A percentile compares a stretch with the other conserved stretches of the same genome.
phyloP scores from a whole-genome alignment of 2,113 vertebrate species.

The Orientallactaga bullata region DNA sequence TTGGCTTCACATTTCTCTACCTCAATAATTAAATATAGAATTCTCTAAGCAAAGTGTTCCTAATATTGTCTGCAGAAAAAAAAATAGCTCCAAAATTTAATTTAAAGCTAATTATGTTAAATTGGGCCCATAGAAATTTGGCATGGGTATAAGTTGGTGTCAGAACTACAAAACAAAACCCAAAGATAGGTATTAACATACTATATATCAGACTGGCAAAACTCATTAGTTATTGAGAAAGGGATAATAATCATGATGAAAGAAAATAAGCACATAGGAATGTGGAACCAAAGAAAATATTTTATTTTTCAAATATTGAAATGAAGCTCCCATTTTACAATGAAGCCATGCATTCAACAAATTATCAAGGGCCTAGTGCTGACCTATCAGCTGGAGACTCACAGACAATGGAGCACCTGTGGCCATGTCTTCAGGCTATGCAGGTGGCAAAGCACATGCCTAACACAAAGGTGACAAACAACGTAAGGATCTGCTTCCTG shows the following conservation, averaged over 20 bases:
- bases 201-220: slow-evolving; percentile 9
- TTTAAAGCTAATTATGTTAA: slow-evolving; percentile 71
- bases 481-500: not conserved
- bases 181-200: not conserved
- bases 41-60: slow-evolving; percentile 38
- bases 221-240: slow-evolving; percentile 42
- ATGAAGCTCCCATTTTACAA: not conserved
- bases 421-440: not conserved
- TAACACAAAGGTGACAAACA: not conserved
- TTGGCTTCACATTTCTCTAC: slow-evolving; percentile 16
- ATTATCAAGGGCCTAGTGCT: not conserved
- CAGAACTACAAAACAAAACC: slow-evolving; percentile 51
- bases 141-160: slow-evolving; percentile 65
- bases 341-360: not conserved
- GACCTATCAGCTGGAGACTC: not conserved
- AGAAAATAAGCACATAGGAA: slow-evolving; percentile 14
- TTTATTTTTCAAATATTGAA: slow-evolving; percentile 7
- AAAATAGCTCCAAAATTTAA: slow-evolving; percentile 40
- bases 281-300: slow-evolving; percentile 19
- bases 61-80: not conserved
- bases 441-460: fast-evolving
- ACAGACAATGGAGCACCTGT: fast-evolving
- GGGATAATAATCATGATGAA: not conserved
- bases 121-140: slow-evolving; percentile 59
- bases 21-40: not conserved